Percentiles rank a stretch among this genome's conserved stretches.
Evolutionary conservation across 2,797 vertebrate species (phyloP).

Genomic region (Lacerta viridis): DNA sequence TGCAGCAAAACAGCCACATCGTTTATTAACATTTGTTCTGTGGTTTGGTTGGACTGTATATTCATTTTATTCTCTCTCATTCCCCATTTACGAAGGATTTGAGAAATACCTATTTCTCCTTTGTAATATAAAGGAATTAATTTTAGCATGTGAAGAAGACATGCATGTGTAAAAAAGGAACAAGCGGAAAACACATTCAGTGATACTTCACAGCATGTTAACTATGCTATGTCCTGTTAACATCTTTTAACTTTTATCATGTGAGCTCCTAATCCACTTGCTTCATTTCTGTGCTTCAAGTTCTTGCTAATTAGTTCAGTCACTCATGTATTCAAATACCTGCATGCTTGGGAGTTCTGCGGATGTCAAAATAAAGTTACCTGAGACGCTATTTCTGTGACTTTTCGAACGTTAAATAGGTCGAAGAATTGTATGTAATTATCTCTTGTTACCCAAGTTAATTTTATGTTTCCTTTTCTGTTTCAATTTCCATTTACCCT

Average conservation of each 20-base stretch:
- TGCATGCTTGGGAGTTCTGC: slow-evolving; percentile 33
- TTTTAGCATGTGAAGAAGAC: slow-evolving; percentile 37
- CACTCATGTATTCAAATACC: slow-evolving; percentile 48
- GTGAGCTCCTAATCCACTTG: slow-evolving; percentile 57
- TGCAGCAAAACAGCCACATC: slow-evolving; percentile 47
- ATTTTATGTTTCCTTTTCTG: slow-evolving; percentile 13
- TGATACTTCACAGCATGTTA: background rate
- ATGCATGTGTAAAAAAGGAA: slow-evolving; percentile 8
- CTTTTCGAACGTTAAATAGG: slow-evolving; percentile 20
- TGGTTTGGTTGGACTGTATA: slow-evolving; percentile 46
- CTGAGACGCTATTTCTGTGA: background rate
- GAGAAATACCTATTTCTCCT: slow-evolving; percentile 43
- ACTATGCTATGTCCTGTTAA: slow-evolving; percentile 47
- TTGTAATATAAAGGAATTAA: slow-evolving; percentile 37
- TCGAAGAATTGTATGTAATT: slow-evolving; percentile 22
- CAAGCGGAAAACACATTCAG: background rate
- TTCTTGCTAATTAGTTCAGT: slow-evolving; percentile 52
- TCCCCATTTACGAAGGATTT: slow-evolving; percentile 33
- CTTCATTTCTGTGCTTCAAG: slow-evolving; percentile 52
- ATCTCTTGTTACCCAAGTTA: slow-evolving; percentile 19
- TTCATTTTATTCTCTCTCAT: slow-evolving; percentile 56
- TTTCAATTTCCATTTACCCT: background rate
- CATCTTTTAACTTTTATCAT: slow-evolving; percentile 21
- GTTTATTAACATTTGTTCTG: slow-evolving; percentile 54
- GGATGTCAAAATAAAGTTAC: background rate